A percentile compares a stretch with the other conserved stretches of the same genome.
Evolutionary conservation across 2,113 vertebrate species (phyloP).

Genomic region (Acanthochromis polyacanthus): DNA sequence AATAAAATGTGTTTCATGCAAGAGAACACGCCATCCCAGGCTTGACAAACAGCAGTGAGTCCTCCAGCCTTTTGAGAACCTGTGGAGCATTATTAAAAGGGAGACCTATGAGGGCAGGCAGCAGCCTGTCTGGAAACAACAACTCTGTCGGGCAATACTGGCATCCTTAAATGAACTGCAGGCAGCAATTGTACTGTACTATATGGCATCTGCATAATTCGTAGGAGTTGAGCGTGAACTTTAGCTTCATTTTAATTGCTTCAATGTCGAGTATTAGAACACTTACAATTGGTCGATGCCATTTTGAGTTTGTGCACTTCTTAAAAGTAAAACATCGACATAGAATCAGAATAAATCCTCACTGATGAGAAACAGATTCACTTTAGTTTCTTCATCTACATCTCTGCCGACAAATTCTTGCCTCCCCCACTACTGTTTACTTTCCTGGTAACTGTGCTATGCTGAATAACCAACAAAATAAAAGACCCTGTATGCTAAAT

Average conservation of each 20-base stretch:
- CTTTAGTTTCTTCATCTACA: not conserved
- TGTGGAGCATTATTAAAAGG: not conserved
- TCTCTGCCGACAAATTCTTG: conserved; percentile 9
- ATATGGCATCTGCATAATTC: not conserved
- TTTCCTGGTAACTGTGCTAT: not conserved
- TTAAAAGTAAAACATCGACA: not conserved
- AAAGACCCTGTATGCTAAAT: not conserved
- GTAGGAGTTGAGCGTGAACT: too few species aligned
- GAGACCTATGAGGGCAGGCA: not conserved
- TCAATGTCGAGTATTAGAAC: too few species aligned
- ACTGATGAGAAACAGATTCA: conserved; percentile 5
- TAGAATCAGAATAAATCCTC: not conserved
- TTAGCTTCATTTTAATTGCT: too few species aligned
- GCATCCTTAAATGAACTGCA: not conserved
- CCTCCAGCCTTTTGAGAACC: not conserved
- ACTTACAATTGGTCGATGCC: too few species aligned
- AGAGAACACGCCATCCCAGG: not conserved
- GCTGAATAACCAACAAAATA: not conserved
- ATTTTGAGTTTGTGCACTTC: not conserved
- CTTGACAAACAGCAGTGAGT: not conserved
- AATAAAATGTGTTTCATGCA: not conserved
- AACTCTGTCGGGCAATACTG: not conserved
- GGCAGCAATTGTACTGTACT: too few species aligned
- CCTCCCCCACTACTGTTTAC: not conserved
- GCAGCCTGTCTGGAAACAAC: not conserved